Conservation (phyloP, 2,113 vertebrate species). For the Strigops habroptila region DNA sequence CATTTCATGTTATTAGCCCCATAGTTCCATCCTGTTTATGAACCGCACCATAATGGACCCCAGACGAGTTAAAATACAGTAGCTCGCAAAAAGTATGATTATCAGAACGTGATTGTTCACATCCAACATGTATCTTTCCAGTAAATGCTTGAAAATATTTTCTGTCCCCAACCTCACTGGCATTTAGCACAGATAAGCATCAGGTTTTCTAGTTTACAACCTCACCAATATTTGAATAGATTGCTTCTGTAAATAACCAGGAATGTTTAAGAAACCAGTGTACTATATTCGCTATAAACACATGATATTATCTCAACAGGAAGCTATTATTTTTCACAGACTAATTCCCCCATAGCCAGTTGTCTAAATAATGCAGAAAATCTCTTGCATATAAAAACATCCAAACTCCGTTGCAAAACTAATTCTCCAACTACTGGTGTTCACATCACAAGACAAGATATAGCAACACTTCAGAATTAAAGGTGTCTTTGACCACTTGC, state of each 20-base stretch:
- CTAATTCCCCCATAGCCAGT: neutral
- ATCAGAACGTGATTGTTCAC: neutral
- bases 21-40: constrained; percentile 65
- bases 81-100: neutral
- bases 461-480: neutral
- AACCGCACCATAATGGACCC: constrained; percentile 60
- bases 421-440: rapidly evolving
- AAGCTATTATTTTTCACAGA: neutral
- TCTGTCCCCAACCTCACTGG: neutral
- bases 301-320: neutral
- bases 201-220: neutral
- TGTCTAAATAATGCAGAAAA: neutral
- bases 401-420: neutral
- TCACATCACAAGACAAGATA: rapidly evolving
- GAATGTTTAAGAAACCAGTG: neutral
- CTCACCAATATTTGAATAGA: neutral
- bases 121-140: neutral
- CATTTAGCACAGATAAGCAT: neutral
- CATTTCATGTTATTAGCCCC: constrained; percentile 66
- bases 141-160: neutral
- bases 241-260: neutral
- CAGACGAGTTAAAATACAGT: constrained; percentile 55
- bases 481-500: rapidly evolving
- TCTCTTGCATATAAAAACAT: neutral
- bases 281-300: neutral